phyloP scores from a whole-genome alignment of 92 coral and sea anemone genomes.

The Montipora capitata region DNA sequence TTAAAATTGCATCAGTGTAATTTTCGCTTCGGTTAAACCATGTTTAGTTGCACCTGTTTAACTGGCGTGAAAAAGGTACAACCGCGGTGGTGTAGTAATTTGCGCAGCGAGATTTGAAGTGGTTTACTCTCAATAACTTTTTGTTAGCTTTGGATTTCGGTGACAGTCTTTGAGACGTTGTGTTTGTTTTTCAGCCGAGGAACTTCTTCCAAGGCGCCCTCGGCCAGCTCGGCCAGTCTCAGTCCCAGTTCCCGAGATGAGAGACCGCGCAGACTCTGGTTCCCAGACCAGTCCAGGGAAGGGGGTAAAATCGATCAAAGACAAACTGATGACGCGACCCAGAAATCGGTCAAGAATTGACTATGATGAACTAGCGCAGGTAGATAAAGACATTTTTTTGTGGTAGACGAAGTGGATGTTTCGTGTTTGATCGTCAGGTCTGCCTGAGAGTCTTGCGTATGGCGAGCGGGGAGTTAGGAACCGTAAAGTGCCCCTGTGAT shows the following conservation, averaged over 20 bases:
- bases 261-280: conserved; percentile 82
- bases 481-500: too few relatives aligned
- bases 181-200: conserved; percentile 15
- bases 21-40: too few relatives aligned
- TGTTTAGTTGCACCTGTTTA: too few relatives aligned
- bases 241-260: conserved; percentile 71
- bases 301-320: conserved; percentile 82
- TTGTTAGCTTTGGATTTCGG: not conserved
- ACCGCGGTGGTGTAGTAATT: too few relatives aligned
- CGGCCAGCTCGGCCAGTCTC: conserved; percentile 74
- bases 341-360: conserved; percentile 75
- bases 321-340: conserved; percentile 69
- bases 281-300: conserved; percentile 76
- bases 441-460: too few relatives aligned
- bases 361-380: conserved; percentile 86
- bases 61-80: too few relatives aligned
- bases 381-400: not conserved
- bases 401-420: not conserved
- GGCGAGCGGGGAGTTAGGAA: too few relatives aligned
- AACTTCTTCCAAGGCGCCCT: conserved; percentile 50
- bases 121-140: not conserved
- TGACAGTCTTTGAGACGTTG: not conserved
- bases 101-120: too few relatives aligned
- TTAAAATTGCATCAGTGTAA: too few relatives aligned
- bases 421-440: not conserved